Conservation (phyloP, 2,888 invertebrate genomes). For the Synergus gifuensis region DNA sequence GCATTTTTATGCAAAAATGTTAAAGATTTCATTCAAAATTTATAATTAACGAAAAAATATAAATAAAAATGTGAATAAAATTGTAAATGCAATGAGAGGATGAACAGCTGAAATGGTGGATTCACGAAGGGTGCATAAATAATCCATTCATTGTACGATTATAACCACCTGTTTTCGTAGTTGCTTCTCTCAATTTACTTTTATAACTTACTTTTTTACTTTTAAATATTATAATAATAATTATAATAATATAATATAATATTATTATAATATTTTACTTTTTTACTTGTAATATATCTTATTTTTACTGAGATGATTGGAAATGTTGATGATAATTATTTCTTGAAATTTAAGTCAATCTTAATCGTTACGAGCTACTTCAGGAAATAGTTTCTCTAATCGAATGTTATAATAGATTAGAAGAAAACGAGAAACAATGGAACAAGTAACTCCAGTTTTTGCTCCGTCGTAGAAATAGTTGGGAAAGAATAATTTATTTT, state of each 20-base stretch:
- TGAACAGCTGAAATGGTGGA: background rate
- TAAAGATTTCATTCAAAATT: no score
- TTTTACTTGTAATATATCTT: background rate
- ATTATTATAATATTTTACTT: no score
- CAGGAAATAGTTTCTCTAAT: background rate
- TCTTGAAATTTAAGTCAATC: background rate
- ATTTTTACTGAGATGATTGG: no score
- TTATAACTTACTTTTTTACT: background rate
- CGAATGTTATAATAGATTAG: background rate
- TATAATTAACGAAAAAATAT: no score
- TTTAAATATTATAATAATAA: no score
- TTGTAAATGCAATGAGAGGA: background rate
- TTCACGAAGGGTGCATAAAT: constrained; percentile 1
- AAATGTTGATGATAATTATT: no score
- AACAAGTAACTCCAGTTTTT: constrained; percentile 7
- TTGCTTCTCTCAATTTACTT: background rate
- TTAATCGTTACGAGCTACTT: background rate
- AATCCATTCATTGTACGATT: background rate
- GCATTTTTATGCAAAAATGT: no score
- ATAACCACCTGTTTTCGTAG: background rate
- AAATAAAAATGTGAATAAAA: background rate
- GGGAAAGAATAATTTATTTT: background rate
- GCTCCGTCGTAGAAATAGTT: background rate
- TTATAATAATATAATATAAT: no score
- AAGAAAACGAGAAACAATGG: background rate